Evolutionary conservation across 2,797 vertebrate genomes (phyloP).

Genomic region (Melanotaenia pygmaea): DNA sequence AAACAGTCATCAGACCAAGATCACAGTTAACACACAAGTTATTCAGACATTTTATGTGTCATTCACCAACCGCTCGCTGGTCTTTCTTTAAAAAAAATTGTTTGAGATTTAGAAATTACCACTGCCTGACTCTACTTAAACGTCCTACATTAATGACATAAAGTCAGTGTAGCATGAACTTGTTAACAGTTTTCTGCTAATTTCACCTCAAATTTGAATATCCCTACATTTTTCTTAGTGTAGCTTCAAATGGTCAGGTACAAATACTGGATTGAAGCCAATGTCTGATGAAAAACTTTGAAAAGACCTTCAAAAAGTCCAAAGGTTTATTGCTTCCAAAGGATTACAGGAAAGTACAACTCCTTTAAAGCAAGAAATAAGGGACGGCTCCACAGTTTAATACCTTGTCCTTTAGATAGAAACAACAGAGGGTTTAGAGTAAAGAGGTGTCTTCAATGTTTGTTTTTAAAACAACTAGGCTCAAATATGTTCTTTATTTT

Average conservation of each 20-base stretch:
- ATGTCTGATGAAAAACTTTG: background rate
- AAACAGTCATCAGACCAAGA: too few relatives aligned
- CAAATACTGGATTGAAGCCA: background rate
- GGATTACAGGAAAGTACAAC: background rate
- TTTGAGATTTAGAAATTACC: background rate
- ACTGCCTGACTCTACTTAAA: background rate
- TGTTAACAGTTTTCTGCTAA: too few relatives aligned
- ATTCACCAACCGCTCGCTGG: too few relatives aligned
- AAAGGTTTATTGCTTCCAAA: background rate
- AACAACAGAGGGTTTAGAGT: constrained; percentile 18
- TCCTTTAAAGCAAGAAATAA: background rate
- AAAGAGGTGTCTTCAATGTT: constrained; percentile 5
- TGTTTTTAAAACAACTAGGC: background rate
- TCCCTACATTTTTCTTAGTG: background rate
- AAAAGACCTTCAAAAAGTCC: background rate
- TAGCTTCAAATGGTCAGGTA: background rate
- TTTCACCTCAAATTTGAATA: background rate
- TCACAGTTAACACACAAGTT: background rate
- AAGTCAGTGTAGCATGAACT: background rate
- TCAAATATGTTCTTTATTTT: background rate
- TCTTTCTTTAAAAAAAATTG: too few relatives aligned
- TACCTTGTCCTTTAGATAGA: constrained; percentile 34
- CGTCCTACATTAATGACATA: background rate
- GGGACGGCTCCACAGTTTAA: background rate
- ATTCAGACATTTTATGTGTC: background rate